Evolutionary conservation across 2,797 vertebrate species (phyloP).

Genomic region (Sebastolobus alascanus): DNA sequence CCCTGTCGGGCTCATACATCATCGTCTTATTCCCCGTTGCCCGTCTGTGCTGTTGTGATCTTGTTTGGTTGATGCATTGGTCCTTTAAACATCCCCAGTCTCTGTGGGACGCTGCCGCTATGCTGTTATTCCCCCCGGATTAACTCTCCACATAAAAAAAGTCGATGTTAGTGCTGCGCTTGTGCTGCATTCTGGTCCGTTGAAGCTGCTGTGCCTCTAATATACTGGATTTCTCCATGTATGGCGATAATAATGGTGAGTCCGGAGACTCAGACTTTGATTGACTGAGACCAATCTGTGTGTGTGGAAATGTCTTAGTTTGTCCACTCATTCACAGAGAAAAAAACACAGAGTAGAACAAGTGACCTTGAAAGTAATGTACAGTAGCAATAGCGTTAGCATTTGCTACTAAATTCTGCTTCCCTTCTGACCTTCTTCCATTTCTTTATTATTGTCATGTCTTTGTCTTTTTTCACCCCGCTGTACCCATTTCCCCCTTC

Average conservation of each 20-base stretch:
- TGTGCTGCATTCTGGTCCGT: slow-evolving; percentile 6
- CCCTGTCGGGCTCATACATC: slow-evolving; percentile 36
- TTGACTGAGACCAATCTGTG: neutral
- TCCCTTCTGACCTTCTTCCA: no score
- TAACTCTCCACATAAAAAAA: neutral
- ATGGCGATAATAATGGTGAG: neutral
- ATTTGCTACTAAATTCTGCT: neutral
- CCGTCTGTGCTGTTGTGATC: slow-evolving; percentile 33
- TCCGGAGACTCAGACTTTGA: neutral
- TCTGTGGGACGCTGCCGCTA: slow-evolving; percentile 31
- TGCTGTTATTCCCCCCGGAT: slow-evolving; percentile 28
- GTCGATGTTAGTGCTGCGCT: neutral
- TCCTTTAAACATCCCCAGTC: slow-evolving; percentile 47
- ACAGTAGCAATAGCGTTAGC: neutral
- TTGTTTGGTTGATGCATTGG: slow-evolving; percentile 62
- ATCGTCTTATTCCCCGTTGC: slow-evolving; percentile 30
- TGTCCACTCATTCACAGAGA: neutral
- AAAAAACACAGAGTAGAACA: neutral
- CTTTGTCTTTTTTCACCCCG: neutral
- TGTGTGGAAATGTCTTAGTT: neutral
- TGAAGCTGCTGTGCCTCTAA: neutral
- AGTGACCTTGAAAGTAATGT: neutral
- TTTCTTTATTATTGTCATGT: neutral
- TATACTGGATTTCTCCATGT: neutral
- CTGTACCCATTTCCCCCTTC: neutral